phyloP scores from a whole-genome alignment of 2,888 invertebrate genomes.

The Agriopis aurantiaria region DNA sequence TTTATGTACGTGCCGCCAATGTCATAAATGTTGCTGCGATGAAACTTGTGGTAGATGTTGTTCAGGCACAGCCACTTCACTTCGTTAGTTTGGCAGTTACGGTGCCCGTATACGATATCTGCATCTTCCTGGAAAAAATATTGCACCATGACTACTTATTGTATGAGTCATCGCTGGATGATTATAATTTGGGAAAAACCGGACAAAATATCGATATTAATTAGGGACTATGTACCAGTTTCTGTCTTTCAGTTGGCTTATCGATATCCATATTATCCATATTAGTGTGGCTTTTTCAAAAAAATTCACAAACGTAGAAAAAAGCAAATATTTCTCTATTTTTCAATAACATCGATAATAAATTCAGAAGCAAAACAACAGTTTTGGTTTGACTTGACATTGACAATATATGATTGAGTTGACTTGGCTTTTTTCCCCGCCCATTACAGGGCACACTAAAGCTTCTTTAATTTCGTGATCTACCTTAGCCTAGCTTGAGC shows the following conservation, averaged over 20 bases:
- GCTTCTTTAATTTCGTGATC: too few species aligned
- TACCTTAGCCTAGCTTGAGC: too few species aligned
- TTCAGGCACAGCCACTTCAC: conserved; percentile 72
- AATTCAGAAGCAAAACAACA: too few species aligned
- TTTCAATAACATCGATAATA: too few species aligned
- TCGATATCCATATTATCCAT: conserved; percentile 26
- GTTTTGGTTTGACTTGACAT: too few species aligned
- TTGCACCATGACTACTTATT: conserved; percentile 5
- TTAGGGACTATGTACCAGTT: conserved; percentile 7
- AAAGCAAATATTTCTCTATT: background rate
- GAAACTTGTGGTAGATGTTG: conserved; percentile 69
- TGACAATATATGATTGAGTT: too few species aligned
- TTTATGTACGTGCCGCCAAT: conserved; percentile 74
- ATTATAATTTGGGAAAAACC: background rate
- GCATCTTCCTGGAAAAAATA: conserved; percentile 53
- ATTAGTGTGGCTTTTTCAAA: background rate
- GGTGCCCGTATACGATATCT: conserved; percentile 66
- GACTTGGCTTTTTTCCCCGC: too few species aligned
- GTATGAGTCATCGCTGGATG: conserved; percentile 12
- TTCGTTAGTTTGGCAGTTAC: conserved; percentile 64
- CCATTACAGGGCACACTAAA: too few species aligned
- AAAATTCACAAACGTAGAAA: background rate
- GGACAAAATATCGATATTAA: background rate
- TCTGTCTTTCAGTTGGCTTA: conserved; percentile 14
- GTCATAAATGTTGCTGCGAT: conserved; percentile 73